These are phyloP conservation scores for Gisinianus flammeolus DNA, from an alignment of 2,888 invertebrate genomes.

Conservation along the genomic window DNA sequence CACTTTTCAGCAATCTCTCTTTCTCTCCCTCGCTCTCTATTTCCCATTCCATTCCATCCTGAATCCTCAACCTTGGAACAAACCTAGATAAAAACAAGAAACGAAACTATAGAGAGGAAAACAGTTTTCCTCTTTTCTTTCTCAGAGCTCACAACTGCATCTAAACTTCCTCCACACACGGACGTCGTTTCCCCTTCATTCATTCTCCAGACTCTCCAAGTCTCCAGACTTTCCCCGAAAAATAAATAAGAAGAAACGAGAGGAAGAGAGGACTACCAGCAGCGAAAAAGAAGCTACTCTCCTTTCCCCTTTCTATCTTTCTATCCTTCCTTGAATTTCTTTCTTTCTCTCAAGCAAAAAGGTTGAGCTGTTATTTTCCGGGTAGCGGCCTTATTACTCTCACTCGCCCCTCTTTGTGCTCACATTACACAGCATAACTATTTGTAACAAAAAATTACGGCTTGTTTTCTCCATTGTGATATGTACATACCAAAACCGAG, in stretches of 20 bases:
- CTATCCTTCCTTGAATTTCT: not conserved
- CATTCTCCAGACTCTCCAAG: not conserved
- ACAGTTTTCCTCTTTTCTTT: not conserved
- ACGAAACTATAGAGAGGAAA: not conserved
- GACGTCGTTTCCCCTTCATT: not conserved
- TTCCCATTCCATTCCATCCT: not conserved
- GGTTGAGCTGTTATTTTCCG: not conserved
- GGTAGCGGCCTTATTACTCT: not conserved
- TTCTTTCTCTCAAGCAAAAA: not conserved
- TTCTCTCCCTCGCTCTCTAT: not conserved
- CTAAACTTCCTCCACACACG: not conserved
- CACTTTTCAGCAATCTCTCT: slow-evolving; percentile 38
- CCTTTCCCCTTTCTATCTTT: not conserved
- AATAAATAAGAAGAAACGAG: not conserved
- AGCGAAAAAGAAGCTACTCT: not conserved
- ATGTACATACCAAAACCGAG: too few species aligned
- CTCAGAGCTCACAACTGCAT: too few species aligned
- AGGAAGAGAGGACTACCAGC: not conserved
- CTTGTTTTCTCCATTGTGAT: too few species aligned
- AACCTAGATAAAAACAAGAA: not conserved
- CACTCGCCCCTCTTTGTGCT: not conserved
- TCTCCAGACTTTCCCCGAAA: not conserved
- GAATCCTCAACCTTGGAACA: not conserved
- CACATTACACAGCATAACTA: not conserved
- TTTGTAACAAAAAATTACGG: not conserved